A percentile compares a stretch with the other conserved stretches of the same genome.
These are phyloP conservation scores for Protosalanx chinensis DNA, from an alignment of 2,797 vertebrate species.

Conservation along the genomic window DNA sequence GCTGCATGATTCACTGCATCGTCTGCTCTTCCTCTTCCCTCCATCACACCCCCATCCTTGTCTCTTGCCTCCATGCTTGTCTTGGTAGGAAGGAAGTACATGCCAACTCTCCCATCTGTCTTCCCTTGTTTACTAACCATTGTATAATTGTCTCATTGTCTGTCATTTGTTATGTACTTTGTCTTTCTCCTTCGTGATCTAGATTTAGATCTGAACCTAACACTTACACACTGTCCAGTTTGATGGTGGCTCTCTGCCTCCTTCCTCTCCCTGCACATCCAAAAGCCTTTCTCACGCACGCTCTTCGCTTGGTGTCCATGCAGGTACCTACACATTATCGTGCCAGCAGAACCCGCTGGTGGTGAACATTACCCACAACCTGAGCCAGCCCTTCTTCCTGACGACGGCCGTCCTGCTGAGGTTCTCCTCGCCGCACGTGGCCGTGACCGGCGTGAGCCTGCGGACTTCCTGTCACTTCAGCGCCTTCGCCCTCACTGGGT, in stretches of 20 bases:
- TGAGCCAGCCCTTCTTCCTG: slow-evolving; percentile 62
- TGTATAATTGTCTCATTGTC: too few relatives aligned
- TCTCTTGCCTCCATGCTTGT: not conserved
- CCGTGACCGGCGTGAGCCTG: slow-evolving; percentile 82
- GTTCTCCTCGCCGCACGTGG: slow-evolving; percentile 83
- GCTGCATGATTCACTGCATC: not conserved
- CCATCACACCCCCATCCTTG: not conserved
- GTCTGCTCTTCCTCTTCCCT: not conserved
- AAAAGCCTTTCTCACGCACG: too few relatives aligned
- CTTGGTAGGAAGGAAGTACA: too few relatives aligned
- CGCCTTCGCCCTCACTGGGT: slow-evolving; percentile 78
- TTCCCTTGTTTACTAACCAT: too few relatives aligned
- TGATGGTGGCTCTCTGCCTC: not conserved
- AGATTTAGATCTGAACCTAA: too few relatives aligned
- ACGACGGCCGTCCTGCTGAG: slow-evolving; percentile 77
- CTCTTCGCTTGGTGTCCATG: slow-evolving; percentile 9
- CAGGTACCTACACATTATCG: slow-evolving; percentile 82
- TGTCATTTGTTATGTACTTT: too few relatives aligned
- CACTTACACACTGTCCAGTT: too few relatives aligned
- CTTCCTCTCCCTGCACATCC: not conserved
- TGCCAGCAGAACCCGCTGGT: slow-evolving; percentile 85
- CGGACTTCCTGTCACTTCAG: slow-evolving; percentile 75
- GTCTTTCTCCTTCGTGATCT: too few relatives aligned
- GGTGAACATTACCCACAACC: slow-evolving; percentile 77
- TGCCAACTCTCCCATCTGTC: too few relatives aligned